Percentiles rank a stretch among this genome's conserved stretches.
Evolutionary conservation across 2,113 vertebrate genomes (phyloP).

Genomic region (Irena cyanogastra): DNA sequence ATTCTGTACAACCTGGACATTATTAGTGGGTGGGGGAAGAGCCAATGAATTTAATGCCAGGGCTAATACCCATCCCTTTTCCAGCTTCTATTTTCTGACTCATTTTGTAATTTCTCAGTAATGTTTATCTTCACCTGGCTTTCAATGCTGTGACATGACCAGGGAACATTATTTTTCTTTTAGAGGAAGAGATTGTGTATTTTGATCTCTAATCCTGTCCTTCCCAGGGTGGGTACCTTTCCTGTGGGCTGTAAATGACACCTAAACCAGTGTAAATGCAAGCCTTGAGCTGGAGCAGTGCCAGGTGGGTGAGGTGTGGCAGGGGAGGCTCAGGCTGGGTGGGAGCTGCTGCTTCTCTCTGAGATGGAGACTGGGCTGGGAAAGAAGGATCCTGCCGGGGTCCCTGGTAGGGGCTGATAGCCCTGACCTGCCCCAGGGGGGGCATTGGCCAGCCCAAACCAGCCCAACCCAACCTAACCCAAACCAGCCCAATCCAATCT

Average conservation of each 20-base stretch:
- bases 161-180: background rate
- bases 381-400: background rate
- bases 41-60: background rate
- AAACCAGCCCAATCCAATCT: background rate
- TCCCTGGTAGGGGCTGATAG: accelerated
- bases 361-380: background rate
- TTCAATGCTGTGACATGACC: background rate
- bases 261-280: background rate
- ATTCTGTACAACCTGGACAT: background rate
- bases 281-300: background rate
- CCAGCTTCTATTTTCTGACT: background rate
- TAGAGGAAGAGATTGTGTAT: background rate
- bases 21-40: background rate
- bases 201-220: background rate
- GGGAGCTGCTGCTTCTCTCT: background rate
- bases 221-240: background rate
- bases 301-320: background rate
- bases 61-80: background rate
- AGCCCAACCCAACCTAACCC: background rate
- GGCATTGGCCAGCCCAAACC: accelerated
- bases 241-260: background rate
- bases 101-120: background rate
- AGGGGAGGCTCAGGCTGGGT: background rate
- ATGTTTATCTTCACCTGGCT: background rate
- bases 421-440: background rate